These are phyloP conservation scores for Clarias magur DNA, from an alignment of 2,113 vertebrate genomes.

Conservation along the genomic window DNA sequence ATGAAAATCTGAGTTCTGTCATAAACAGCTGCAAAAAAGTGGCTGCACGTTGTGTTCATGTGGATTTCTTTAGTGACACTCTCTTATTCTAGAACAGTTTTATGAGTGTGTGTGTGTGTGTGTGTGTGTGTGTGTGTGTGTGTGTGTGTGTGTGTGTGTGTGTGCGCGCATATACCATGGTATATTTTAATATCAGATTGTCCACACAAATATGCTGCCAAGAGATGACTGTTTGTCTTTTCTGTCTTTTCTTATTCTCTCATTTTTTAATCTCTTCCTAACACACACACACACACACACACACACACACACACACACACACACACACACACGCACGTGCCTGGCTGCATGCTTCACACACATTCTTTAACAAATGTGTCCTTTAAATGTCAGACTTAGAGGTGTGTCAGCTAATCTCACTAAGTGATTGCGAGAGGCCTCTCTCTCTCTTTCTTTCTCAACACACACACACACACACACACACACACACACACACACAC, in stretches of 20 bases:
- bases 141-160: neutral
- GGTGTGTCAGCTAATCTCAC: conserved; percentile 1
- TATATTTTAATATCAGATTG: neutral
- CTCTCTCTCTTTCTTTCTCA: neutral
- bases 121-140: neutral
- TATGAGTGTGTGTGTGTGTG: no score
- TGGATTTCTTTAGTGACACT: no score
- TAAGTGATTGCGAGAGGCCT: conserved; percentile 9
- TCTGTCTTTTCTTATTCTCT: neutral
- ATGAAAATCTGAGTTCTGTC: no score
- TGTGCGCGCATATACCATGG: neutral
- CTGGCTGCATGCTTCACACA: neutral
- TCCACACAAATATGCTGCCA: neutral
- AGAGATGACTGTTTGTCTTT: neutral
- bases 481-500: conserved; percentile 19
- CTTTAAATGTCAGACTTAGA: conserved; percentile 3
- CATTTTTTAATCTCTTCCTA: neutral
- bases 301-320: neutral
- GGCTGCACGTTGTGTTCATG: no score
- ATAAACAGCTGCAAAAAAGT: no score
- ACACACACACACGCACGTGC: neutral
- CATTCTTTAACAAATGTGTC: neutral
- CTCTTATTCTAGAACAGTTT: no score
- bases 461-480: neutral
- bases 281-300: neutral